These are phyloP conservation scores for Sphyrna mokarran DNA, from an alignment of 2,113 vertebrate species.

Conservation along the genomic window DNA sequence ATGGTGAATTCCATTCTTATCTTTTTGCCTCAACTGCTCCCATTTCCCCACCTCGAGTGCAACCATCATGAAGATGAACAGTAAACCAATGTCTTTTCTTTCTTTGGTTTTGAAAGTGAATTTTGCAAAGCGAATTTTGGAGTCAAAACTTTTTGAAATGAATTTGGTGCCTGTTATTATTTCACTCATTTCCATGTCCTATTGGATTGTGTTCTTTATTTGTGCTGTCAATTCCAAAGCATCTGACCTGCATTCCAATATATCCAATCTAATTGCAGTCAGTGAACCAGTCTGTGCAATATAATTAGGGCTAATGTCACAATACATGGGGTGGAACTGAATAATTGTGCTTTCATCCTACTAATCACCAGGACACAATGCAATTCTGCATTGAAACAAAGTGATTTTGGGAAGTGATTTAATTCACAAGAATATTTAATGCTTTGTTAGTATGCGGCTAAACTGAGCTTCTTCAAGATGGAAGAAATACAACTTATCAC, in stretches of 20 bases:
- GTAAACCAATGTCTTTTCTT: not conserved
- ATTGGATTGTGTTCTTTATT: not conserved
- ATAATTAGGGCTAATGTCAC: constrained; percentile 9
- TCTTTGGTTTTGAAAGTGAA: not conserved
- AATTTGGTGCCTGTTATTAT: not conserved
- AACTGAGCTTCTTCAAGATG: not conserved
- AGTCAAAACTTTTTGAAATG: not conserved
- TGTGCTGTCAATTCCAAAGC: not conserved
- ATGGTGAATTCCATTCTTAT: not conserved
- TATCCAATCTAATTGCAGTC: not conserved
- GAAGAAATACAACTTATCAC: not conserved
- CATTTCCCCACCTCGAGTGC: not conserved
- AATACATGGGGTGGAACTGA: not conserved
- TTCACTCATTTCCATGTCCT: not conserved
- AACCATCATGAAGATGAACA: not conserved
- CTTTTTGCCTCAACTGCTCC: not conserved
- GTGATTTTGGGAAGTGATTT: not conserved
- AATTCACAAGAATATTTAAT: constrained; percentile 11
- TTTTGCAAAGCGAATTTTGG: not conserved
- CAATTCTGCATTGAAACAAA: not conserved
- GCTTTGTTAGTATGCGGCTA: not conserved
- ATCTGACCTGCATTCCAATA: not conserved
- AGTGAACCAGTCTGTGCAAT: not conserved
- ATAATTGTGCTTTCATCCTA: not conserved
- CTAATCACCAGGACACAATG: not conserved